Evolutionary conservation across 2,113 vertebrate species (phyloP).

Genomic region (Hippocampus zosterae): DNA sequence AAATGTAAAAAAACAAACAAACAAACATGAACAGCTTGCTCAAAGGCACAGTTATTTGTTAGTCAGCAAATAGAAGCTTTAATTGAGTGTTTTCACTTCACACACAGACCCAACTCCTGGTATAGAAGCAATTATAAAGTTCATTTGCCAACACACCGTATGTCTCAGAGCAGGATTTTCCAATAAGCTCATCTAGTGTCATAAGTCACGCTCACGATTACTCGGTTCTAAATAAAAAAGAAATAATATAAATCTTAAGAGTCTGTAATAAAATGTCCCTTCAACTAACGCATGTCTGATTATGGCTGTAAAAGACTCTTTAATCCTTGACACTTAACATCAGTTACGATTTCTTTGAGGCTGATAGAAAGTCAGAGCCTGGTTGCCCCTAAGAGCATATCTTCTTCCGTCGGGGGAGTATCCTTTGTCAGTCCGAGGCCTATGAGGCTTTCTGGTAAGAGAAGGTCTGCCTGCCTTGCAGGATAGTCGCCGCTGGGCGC

Average conservation of each 20-base stretch:
- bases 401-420: constrained; percentile 26
- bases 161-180: not conserved
- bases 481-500: constrained; percentile 33
- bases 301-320: not conserved
- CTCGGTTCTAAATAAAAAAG: not conserved
- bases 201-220: not conserved
- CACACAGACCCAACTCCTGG: too few species aligned
- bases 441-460: constrained; percentile 32
- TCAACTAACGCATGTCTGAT: not conserved
- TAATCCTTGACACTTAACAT: constrained; percentile 17
- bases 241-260: not conserved
- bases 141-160: too few species aligned
- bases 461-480: constrained; percentile 33
- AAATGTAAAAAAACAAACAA: too few species aligned
- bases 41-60: too few species aligned
- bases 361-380: constrained; percentile 31
- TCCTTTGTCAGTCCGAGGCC: constrained; percentile 22
- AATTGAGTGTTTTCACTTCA: too few species aligned
- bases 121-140: too few species aligned
- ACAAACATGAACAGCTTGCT: too few species aligned
- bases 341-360: constrained; percentile 10
- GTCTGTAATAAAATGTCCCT: not conserved
- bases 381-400: constrained; percentile 51
- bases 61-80: too few species aligned
- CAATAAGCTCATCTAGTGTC: not conserved